A percentile compares a stretch with the other conserved stretches of the same genome.
Evolutionary conservation across 2,888 invertebrate species (phyloP).

Genomic region (Osmoderma eremita): DNA sequence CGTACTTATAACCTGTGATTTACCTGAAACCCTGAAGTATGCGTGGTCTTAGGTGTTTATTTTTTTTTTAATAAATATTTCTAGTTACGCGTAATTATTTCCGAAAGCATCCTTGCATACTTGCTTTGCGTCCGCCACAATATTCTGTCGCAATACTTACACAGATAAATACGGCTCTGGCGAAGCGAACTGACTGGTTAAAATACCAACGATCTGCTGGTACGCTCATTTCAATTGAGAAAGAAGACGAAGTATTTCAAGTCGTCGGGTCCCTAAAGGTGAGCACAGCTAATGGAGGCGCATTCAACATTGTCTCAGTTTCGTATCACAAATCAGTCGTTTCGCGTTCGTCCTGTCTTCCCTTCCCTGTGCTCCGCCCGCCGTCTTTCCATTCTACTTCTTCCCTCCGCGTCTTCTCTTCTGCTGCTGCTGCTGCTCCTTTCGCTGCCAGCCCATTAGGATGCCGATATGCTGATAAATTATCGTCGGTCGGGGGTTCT

Average conservation of each 20-base stretch:
- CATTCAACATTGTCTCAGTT: conserved; percentile 57
- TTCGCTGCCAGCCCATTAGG: conserved; percentile 53
- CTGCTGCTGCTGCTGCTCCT: conserved; percentile 6
- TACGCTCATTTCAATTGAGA: conserved; percentile 36
- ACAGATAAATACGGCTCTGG: conserved; percentile 23
- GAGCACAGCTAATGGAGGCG: conserved; percentile 56
- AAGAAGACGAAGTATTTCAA: conserved; percentile 39
- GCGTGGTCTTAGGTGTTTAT: no score
- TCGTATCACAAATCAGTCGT: conserved; percentile 57
- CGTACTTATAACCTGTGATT: no score
- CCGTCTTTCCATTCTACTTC: neutral
- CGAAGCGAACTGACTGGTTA: conserved; percentile 32
- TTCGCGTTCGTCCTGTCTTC: conserved; percentile 23
- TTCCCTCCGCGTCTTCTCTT: conserved; percentile 1
- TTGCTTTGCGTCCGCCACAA: neutral
- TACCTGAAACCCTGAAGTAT: no score
- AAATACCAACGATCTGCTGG: conserved; percentile 36
- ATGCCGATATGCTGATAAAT: conserved; percentile 59
- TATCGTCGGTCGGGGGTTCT: conserved; percentile 49
- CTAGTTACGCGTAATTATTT: no score
- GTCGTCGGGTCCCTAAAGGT: conserved; percentile 46
- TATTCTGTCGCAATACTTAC: conserved; percentile 6
- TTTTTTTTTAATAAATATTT: no score
- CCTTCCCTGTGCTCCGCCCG: neutral
- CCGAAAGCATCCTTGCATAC: neutral